Conservation (phyloP, 2,113 vertebrate species). For the Aplodontia rufa region DNA sequence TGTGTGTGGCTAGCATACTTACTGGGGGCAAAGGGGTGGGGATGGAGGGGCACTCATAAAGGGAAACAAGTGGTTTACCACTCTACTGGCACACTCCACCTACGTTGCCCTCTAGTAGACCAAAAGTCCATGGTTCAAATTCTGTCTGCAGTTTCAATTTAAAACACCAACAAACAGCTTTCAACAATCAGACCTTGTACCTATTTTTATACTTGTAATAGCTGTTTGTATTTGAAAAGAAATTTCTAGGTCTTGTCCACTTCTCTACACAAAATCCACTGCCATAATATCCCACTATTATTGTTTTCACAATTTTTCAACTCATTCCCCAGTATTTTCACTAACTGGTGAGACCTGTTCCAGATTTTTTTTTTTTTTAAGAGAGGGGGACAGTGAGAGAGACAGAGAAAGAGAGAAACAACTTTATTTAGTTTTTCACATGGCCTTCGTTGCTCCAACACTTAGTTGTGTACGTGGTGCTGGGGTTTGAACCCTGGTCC, state of each 20-base stretch:
- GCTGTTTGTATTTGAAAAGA: not conserved
- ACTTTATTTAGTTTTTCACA: too few relatives aligned
- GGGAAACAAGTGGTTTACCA: constrained; percentile 29
- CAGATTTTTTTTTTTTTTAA: too few relatives aligned
- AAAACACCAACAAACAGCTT: not conserved
- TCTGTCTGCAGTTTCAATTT: constrained; percentile 23
- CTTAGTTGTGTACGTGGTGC: too few relatives aligned
- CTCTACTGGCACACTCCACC: not conserved
- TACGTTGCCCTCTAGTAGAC: constrained; percentile 34
- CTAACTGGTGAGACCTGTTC: not conserved
- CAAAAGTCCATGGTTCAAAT: constrained; percentile 44
- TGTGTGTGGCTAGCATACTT: not conserved
- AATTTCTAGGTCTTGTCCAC: not conserved
- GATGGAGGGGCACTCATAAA: not conserved
- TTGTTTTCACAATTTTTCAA: not conserved
- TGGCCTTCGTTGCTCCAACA: too few relatives aligned
- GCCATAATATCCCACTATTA: not conserved
- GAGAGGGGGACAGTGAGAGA: too few relatives aligned
- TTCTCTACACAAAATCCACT: not conserved
- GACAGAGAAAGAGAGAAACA: too few relatives aligned
- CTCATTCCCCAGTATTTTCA: constrained; percentile 12
- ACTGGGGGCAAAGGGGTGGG: not conserved
- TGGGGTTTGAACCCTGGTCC: too few relatives aligned
- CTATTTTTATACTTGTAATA: not conserved
- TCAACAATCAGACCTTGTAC: not conserved